Evolutionary conservation across 2,113 vertebrate genomes (phyloP), one percentile per base, ranked within the genome.

Genomic region (Neolamprologus modestus): DNA sequence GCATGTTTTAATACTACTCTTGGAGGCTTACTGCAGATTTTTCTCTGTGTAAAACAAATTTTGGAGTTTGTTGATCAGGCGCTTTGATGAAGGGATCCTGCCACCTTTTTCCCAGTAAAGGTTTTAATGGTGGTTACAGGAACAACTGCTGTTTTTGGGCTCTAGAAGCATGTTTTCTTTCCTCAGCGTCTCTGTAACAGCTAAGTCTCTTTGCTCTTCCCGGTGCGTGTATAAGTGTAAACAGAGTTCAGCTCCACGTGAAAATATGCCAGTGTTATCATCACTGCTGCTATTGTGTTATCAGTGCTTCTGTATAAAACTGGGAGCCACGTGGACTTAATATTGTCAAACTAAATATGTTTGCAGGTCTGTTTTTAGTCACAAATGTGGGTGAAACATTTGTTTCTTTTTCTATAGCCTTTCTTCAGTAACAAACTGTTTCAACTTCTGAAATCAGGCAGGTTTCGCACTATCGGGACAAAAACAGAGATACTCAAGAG

Each of bases 1-100:
- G 61, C 31, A 66, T 8, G 9, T 8, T 66, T 66, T 66, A 66
- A 66, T 35, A 35, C 17, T 35, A n/a, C 61, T 35, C 59, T 63
- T 35, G 31, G 59, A 63, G 0, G 2, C 59, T n/a, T 63, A 63
- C 1, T 63, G 31, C 17, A 12, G 31, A 35, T 35, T 63, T 35
- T 63, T n/a, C 14, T 28, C 9, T 63, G 59, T 35, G 31, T 63
- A 63, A 63, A 63, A 63, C 59, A 35, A 63, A 63, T n/a, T n/a
- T 63, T n/a, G 9, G 17, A 5, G 31, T 63, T 63, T 63, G 31
- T 12, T 63, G 31, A 63, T 35, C 59, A 63, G 59, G 59, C 1
- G 6, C 31, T 63, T 63, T 63, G 31, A 35, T 63, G 59, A 63
- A 63, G 59, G 6, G 59, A 6, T 63, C 28, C 59, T 63, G 28